These are phyloP conservation scores for Cepphus grylle DNA, from an alignment of 2,113 vertebrate genomes.

Conservation along the genomic window DNA sequence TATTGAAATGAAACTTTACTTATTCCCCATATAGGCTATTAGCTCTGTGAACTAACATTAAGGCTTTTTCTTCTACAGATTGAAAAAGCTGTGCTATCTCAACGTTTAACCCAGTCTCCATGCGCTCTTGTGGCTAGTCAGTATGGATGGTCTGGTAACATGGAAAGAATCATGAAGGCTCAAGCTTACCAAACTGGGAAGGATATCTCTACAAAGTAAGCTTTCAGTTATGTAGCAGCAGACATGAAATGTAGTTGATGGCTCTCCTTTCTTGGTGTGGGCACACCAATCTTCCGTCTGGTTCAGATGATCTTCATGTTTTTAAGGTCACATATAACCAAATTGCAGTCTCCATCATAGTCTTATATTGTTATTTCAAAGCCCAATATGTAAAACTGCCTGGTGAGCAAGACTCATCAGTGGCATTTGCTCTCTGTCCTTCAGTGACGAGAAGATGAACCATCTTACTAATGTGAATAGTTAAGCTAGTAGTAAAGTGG, in stretches of 20 bases:
- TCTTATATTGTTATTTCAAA: neutral
- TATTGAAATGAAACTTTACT: neutral
- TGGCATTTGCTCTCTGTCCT: neutral
- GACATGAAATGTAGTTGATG: neutral
- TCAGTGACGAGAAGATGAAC: neutral
- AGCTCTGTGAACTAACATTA: neutral
- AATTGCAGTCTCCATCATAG: neutral
- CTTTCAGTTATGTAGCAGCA: neutral
- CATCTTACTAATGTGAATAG: neutral
- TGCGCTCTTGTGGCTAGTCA: slow-evolving; percentile 97
- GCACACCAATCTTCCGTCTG: neutral
- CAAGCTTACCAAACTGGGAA: slow-evolving; percentile 98
- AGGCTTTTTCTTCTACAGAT: slow-evolving; percentile 71
- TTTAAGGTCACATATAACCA: neutral
- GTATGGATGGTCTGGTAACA: slow-evolving; percentile 99
- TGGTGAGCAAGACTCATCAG: neutral
- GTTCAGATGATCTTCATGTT: neutral
- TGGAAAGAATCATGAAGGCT: slow-evolving; percentile 99
- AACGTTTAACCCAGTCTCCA: slow-evolving; percentile 91
- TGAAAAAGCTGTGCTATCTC: slow-evolving; percentile 93
- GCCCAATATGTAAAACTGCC: neutral
- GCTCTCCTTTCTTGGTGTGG: neutral
- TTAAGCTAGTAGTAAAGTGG: neutral
- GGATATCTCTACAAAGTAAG: slow-evolving; percentile 97
- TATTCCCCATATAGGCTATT: neutral